Evolutionary conservation across 2,797 vertebrate genomes (phyloP).

Genomic region (Vultur gryphus): DNA sequence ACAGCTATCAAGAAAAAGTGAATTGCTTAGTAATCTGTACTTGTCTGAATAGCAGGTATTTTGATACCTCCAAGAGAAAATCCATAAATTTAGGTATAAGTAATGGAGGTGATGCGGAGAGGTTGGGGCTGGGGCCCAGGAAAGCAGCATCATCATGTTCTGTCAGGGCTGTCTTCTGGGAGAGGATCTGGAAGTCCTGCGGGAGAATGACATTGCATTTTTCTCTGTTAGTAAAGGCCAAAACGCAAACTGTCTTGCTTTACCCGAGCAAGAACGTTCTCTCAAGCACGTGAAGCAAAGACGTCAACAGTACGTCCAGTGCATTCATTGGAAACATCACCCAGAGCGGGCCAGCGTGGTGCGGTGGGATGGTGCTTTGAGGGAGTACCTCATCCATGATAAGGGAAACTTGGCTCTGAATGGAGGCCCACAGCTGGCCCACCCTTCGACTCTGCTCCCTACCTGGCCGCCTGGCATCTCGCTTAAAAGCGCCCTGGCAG

Average conservation of each 20-base stretch:
- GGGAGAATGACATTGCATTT: accelerated
- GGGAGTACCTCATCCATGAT: accelerated
- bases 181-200: background rate
- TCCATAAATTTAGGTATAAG: background rate
- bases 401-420: background rate
- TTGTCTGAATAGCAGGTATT: background rate
- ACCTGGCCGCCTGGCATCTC: accelerated
- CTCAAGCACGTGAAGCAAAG: background rate
- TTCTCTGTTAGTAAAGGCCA: background rate
- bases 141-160: background rate
- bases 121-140: background rate
- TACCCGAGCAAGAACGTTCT: accelerated
- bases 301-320: accelerated
- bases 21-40: background rate
- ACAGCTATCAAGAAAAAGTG: background rate
- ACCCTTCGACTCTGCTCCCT: background rate
- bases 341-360: accelerated
- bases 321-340: accelerated
- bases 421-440: background rate
- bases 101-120: accelerated
- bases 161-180: no score
- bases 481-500: accelerated
- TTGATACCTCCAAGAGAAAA: background rate
- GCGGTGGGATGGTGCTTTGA: accelerated
- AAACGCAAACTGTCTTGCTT: background rate